A percentile compares a stretch with the other conserved stretches of the same genome.
Evolutionary conservation across 2,888 invertebrate genomes (phyloP).

Genomic region (Ptilodon capucinus): DNA sequence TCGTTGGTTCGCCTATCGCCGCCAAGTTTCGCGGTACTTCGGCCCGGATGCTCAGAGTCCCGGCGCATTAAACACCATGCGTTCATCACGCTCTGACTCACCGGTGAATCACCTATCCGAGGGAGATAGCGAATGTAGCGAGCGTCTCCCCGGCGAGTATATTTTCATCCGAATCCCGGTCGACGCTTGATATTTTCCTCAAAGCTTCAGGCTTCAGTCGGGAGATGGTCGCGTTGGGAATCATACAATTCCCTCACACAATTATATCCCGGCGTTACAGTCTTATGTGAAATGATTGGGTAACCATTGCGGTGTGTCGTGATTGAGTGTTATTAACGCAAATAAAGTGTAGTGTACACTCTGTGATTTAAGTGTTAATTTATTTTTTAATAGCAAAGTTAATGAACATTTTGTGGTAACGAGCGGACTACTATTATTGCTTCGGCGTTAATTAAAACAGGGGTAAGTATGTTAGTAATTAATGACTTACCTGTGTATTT

Average conservation of each 20-base stretch:
- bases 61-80: conserved; percentile 25
- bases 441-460: conserved; percentile 22
- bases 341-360: conserved; percentile 22
- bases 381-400: conserved; percentile 7
- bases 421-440: conserved; percentile 13
- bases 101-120: conserved; percentile 47
- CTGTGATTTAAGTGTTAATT: conserved; percentile 28
- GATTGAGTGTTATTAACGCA: conserved; percentile 18
- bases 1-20: conserved; percentile 44
- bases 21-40: conserved; percentile 50
- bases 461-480: conserved; percentile 29
- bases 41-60: conserved; percentile 31
- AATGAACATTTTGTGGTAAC: conserved; percentile 17
- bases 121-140: conserved; percentile 42
- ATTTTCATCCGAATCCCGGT: conserved; percentile 69
- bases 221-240: conserved; percentile 52
- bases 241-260: conserved; percentile 31
- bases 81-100: conserved; percentile 60
- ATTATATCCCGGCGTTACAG: conserved; percentile 38
- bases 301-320: conserved; percentile 49
- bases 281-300: conserved; percentile 70
- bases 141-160: conserved; percentile 37
- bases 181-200: conserved; percentile 76
- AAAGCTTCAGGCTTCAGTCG: conserved; percentile 73
- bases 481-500: conserved; percentile 14